Conservation (phyloP, 2,888 invertebrate species). For the Idaea biselata region DNA sequence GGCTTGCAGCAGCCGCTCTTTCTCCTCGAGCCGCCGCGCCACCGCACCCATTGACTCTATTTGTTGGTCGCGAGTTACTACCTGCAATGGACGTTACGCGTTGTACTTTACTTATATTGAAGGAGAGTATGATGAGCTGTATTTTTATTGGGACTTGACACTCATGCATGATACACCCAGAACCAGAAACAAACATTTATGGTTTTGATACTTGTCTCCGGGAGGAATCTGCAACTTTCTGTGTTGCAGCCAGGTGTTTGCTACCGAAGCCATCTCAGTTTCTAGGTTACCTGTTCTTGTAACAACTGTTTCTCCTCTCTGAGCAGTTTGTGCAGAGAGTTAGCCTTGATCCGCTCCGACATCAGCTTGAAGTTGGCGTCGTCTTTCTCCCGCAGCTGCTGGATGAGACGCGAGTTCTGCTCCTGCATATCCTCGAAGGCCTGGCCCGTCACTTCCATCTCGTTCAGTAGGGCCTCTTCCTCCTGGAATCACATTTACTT, state of each 20-base stretch:
- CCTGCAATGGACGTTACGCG: slow-evolving; percentile 56
- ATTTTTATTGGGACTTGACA: neutral
- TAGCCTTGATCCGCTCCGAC: slow-evolving; percentile 97
- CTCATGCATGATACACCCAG: too few species aligned
- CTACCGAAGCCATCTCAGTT: too few species aligned
- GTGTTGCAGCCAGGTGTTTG: too few species aligned
- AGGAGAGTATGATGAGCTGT: neutral
- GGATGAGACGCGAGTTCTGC: slow-evolving; percentile 96
- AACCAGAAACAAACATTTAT: neutral
- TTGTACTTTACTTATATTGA: neutral
- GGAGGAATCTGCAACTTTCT: too few species aligned
- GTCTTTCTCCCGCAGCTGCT: slow-evolving; percentile 97
- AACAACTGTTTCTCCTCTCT: slow-evolving; percentile 96
- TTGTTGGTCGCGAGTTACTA: slow-evolving; percentile 89
- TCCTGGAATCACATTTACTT: slow-evolving; percentile 77
- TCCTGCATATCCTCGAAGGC: slow-evolving; percentile 99
- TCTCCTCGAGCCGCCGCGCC: slow-evolving; percentile 96
- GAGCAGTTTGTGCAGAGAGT: slow-evolving; percentile 95
- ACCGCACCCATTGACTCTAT: slow-evolving; percentile 97
- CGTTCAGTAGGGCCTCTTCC: slow-evolving; percentile 97
- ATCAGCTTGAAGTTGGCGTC: slow-evolving; percentile 99
- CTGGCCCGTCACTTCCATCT: slow-evolving; percentile 99
- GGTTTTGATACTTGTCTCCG: too few species aligned
- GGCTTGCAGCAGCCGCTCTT: slow-evolving; percentile 95
- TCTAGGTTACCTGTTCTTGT: slow-evolving; percentile 87